Evolutionary conservation across 2,113 vertebrate genomes (phyloP), one percentile per base, ranked within the genome.

Genomic region (Mus pahari): DNA sequence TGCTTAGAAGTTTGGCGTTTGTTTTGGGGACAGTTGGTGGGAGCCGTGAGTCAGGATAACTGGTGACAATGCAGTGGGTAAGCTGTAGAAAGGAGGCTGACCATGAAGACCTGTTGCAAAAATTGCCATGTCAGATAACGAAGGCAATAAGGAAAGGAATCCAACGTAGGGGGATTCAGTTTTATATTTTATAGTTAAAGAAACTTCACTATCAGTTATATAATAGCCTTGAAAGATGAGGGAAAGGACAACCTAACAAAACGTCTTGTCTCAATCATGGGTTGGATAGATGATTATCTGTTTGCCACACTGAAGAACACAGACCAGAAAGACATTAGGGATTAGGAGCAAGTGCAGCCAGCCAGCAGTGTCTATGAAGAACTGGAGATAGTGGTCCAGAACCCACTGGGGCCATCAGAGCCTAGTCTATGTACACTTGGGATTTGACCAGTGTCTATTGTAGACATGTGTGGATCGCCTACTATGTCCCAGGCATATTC

Each of bases 401-500:
- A 26, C 20, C 58, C 1, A 48, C 20, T 50, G n/a, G 50, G 62
- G 64, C 42, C 4, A 0, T 78, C 16, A 19, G 64, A 81, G 58
- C 71, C 88, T 2, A 24, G 20, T 2, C n/a, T n/a, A n/a, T n/a
- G 1, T 50, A 11, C 66, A 68, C 11, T 7, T 62, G 53, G 68
- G 9, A 4, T 71, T 68, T 33, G 36, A 17, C 13, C 78, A 28
- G 0, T 1, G 53, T 89, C 60, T 90, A 26, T 16, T n/a, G 75
- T 5, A 22, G 64, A 7, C 58, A 5, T 87, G 70, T 53, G 48
- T 87, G 19, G 9, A n/a, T 0, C 36, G 31, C 55, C 20, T 8
- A 0, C 36, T n/a, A 8, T 11, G 10, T 24, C 16, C 45, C 5
- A 11, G 60, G 53, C 71, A 2, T 0, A 42, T 33, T 58, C 68